Evolutionary conservation across 2,113 vertebrate genomes (phyloP), one percentile per base, ranked within the genome.

Genomic region (Callopanchax toddi): DNA sequence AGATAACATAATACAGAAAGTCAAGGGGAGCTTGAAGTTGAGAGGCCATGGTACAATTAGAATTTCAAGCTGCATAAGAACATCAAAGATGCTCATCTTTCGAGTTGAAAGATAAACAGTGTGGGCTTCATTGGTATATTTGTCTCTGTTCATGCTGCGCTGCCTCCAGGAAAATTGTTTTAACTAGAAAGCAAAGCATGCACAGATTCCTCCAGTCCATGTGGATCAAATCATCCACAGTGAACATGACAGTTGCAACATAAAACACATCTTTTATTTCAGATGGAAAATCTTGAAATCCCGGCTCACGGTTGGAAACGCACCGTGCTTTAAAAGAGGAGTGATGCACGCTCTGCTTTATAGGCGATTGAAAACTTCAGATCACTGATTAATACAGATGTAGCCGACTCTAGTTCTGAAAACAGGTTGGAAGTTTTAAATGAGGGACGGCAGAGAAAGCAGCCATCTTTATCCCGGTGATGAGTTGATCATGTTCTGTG

Each of bases 51-150:
- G n/a, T 37, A 2, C 60, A 78, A 48, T 26, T 52, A 58, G 49
- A 83, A 81, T 68, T 57, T 67, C 21, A 59, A 74, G 50, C 65
- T 21, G 26, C 55, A 20, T 21, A n/a, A 32, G 36, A 52, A 55
- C 25, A 60, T 59, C 45, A 67, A 44, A 66, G 32, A 59, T 51
- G n/a, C 13, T 48, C 10, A 61, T 76, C 53, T 67, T 56, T 76
- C 46, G 78, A 29, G 49, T 58, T 67, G n/a, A 56, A 2, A 34
- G 53, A 63, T 52, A 56, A 75, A 52, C 63, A 69, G 20, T 55
- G 49, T 34, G 23, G 11, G 4, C 22, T 58, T 56, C 68, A 17
- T 71, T 65, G 20, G 45, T 44, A 21, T 54, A 53, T 69, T 75
- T 46, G 42, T 74, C 40, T 67, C 63, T 32, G 25, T 69, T 82